A percentile compares a stretch with the other conserved stretches of the same genome.
These are phyloP conservation scores for Stigmatopora nigra DNA, from an alignment of 2,113 vertebrate genomes.

Conservation along the genomic window DNA sequence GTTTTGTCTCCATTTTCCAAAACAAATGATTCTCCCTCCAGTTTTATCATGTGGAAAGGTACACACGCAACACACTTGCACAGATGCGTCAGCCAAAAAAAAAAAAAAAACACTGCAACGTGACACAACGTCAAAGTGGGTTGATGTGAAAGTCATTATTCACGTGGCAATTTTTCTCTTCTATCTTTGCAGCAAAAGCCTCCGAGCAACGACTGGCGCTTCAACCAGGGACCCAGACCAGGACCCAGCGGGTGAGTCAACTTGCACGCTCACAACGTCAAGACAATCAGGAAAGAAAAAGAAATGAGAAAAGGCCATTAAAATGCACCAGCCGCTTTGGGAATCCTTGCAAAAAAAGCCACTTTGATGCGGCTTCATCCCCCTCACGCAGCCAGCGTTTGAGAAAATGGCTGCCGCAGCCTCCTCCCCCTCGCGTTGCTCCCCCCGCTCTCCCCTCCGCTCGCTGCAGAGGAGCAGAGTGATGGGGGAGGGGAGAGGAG, in stretches of 20 bases:
- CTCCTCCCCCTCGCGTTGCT: slow-evolving; percentile 35
- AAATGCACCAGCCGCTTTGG: neutral
- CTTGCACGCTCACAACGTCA: slow-evolving; percentile 5
- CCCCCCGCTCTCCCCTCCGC: slow-evolving; percentile 47
- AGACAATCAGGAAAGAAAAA: slow-evolving; percentile 7
- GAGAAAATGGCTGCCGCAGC: slow-evolving; percentile 66
- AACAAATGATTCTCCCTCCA: too few species aligned
- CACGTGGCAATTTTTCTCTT: slow-evolving; percentile 32
- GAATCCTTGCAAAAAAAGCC: neutral
- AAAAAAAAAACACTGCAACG: slow-evolving; percentile 7
- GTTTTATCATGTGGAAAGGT: neutral
- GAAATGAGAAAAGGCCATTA: slow-evolving; percentile 4
- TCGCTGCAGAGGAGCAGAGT: slow-evolving; percentile 57
- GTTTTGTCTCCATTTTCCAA: too few species aligned
- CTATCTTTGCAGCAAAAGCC: slow-evolving; percentile 87
- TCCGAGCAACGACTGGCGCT: slow-evolving; percentile 94
- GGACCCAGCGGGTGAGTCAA: slow-evolving; percentile 91
- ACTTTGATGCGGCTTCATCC: neutral
- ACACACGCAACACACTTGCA: slow-evolving; percentile 6
- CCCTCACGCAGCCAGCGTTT: slow-evolving; percentile 28
- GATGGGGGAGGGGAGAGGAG: slow-evolving; percentile 47
- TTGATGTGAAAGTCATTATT: slow-evolving; percentile 22
- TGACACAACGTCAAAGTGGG: neutral
- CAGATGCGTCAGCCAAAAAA: slow-evolving; percentile 17
- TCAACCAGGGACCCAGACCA: slow-evolving; percentile 94